Percentiles rank a stretch among this genome's conserved stretches.
Conservation (phyloP, 37 sponge, comb jelly and placozoan genomes). For the Tethya wilhelma region DNA sequence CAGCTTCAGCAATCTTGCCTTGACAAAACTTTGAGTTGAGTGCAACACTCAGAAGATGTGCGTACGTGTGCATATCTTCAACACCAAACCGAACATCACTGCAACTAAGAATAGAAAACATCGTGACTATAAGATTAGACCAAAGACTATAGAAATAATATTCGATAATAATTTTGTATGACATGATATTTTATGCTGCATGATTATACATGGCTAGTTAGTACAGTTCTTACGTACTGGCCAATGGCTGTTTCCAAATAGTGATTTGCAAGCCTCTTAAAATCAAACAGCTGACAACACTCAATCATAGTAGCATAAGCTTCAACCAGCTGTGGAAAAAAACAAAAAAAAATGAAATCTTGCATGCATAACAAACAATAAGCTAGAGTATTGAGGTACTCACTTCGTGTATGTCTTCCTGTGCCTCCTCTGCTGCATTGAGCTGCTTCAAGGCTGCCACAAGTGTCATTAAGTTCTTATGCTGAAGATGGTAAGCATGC, state of each 20-base stretch:
- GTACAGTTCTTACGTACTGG: constrained; percentile 17
- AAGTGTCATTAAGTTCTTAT: constrained; percentile 51
- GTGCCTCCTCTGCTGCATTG: constrained; percentile 69
- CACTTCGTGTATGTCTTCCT: constrained; percentile 72
- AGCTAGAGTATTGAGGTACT: neutral
- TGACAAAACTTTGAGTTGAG: constrained; percentile 60
- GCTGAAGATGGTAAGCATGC: constrained; percentile 76
- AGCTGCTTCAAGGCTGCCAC: constrained; percentile 75
- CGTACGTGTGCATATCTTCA: constrained; percentile 52
- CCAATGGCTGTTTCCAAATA: constrained; percentile 50
- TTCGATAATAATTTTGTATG: neutral
- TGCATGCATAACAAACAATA: neutral
- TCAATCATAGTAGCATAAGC: constrained; percentile 82
- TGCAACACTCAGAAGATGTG: constrained; percentile 56
- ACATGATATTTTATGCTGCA: neutral
- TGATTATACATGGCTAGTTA: neutral
- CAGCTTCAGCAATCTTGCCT: constrained; percentile 50
- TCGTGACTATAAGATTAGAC: neutral
- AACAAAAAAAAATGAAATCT: constrained; percentile 1
- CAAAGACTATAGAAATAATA: neutral
- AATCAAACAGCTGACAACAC: constrained; percentile 71
- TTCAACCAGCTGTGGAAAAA: constrained; percentile 61
- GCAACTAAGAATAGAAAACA: constrained; percentile 29
- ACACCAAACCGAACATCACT: constrained; percentile 40
- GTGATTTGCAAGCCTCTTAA: constrained; percentile 33